A percentile compares a stretch with the other conserved stretches of the same genome.
These are phyloP conservation scores for Mythimna pallens DNA, from an alignment of 2,888 invertebrate genomes.

Conservation along the genomic window DNA sequence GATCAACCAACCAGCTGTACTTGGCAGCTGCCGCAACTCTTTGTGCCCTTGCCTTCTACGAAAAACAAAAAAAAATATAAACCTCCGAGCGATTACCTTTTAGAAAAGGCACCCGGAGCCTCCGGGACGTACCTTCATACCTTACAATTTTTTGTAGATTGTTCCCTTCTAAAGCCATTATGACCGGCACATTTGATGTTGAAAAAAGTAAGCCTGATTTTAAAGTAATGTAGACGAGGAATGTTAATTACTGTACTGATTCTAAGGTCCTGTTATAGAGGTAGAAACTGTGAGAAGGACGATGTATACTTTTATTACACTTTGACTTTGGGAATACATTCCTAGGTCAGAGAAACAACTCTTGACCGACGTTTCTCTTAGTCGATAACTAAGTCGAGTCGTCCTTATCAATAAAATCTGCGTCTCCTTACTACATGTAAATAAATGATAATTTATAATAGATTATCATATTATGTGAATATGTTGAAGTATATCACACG, in stretches of 20 bases:
- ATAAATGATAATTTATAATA: neutral
- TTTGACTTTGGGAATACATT: neutral
- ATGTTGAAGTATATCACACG: slow-evolving; percentile 9
- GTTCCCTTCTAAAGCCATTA: slow-evolving; percentile 77
- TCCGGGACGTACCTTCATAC: slow-evolving; percentile 76
- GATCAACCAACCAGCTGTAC: slow-evolving; percentile 81
- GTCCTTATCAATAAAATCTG: slow-evolving; percentile 1
- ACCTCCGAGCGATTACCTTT: slow-evolving; percentile 84
- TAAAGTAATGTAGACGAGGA: slow-evolving; percentile 74
- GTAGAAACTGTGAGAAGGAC: slow-evolving; percentile 11
- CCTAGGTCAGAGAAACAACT: too few species aligned
- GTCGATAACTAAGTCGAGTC: neutral
- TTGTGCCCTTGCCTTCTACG: slow-evolving; percentile 81
- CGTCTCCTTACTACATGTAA: neutral
- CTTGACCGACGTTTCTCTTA: neutral
- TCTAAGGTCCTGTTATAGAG: slow-evolving; percentile 31
- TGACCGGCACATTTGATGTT: slow-evolving; percentile 82
- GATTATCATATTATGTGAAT: too few species aligned
- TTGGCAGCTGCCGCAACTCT: slow-evolving; percentile 84
- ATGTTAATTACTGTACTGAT: slow-evolving; percentile 70
- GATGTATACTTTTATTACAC: slow-evolving; percentile 16
- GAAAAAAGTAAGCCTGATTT: slow-evolving; percentile 73
- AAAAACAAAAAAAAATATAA: slow-evolving; percentile 78
- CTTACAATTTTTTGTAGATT: slow-evolving; percentile 78
- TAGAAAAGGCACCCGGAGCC: slow-evolving; percentile 80